phyloP scores from a whole-genome alignment of 2,113 vertebrate species.

The Merops nubicus region DNA sequence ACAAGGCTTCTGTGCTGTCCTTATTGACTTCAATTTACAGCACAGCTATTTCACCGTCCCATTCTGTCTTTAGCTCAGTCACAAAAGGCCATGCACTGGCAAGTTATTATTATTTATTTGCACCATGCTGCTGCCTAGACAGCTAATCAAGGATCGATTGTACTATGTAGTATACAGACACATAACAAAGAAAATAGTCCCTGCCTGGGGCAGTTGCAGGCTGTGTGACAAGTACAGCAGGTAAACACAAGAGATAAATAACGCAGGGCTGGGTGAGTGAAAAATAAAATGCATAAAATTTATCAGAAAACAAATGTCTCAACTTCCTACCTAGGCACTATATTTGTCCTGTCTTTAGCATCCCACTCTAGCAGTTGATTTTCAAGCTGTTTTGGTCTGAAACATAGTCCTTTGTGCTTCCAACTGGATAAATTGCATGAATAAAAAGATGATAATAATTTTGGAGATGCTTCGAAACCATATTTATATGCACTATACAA shows the following conservation, averaged over 20 bases:
- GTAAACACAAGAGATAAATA: conserved; percentile 29
- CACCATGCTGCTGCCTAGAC: neutral
- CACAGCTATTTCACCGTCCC: neutral
- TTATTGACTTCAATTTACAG: conserved; percentile 12
- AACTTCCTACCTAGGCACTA: neutral
- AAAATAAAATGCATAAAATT: conserved; percentile 10
- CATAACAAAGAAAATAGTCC: conserved; percentile 28
- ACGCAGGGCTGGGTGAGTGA: neutral
- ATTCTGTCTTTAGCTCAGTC: neutral
- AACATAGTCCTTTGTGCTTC: neutral
- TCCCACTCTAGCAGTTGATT: neutral
- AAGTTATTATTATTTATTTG: conserved; percentile 34
- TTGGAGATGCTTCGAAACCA: neutral
- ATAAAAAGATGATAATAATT: neutral
- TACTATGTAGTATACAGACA: neutral
- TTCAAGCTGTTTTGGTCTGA: neutral
- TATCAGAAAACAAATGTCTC: neutral
- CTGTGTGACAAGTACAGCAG: neutral
- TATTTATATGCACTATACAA: neutral
- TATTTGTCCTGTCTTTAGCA: neutral
- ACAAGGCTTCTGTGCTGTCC: neutral
- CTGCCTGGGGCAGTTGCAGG: conserved; percentile 3
- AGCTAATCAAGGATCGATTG: conserved; percentile 6
- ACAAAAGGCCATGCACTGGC: neutral
- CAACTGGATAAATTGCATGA: neutral